A percentile compares a stretch with the other conserved stretches of the same genome.
Evolutionary conservation across 2,113 vertebrate species (phyloP).

Genomic region (Poeciliopsis turrubarensis): DNA sequence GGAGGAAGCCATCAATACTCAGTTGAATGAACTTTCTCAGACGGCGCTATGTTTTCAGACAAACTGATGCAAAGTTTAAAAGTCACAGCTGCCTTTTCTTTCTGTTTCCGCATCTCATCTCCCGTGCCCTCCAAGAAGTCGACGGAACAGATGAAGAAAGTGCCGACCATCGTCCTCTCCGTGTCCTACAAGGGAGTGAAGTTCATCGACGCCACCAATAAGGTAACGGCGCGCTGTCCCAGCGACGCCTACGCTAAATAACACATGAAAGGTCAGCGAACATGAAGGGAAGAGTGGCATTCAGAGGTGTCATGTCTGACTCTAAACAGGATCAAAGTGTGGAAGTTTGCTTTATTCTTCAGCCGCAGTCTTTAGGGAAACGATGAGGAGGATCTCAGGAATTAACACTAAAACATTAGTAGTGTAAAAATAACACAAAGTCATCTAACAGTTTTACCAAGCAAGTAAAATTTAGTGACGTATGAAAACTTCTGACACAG

Average conservation of each 20-base stretch:
- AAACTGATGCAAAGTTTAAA: not conserved
- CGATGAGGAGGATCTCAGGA: not conserved
- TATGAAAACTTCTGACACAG: too few species aligned
- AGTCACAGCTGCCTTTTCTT: constrained; percentile 29
- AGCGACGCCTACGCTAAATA: constrained; percentile 28
- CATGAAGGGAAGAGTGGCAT: constrained; percentile 17
- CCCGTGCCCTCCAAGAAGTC: constrained; percentile 88
- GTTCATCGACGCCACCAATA: constrained; percentile 99
- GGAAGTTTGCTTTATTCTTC: constrained; percentile 1
- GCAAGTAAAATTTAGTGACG: too few species aligned
- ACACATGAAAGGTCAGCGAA: constrained; percentile 45
- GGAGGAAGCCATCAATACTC: not conserved
- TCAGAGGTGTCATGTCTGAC: constrained; percentile 11
- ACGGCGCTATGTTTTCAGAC: not conserved
- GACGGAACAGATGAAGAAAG: constrained; percentile 99
- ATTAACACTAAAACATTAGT: not conserved
- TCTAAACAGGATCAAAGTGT: not conserved
- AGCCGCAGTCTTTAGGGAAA: not conserved
- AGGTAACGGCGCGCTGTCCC: constrained; percentile 78
- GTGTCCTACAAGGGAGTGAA: constrained; percentile 99
- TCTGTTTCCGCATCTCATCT: constrained; percentile 7
- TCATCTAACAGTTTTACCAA: not conserved
- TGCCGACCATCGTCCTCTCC: constrained; percentile 96
- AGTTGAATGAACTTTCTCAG: not conserved
- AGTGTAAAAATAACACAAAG: not conserved